Base-by-base conservation (phyloP, 92 coral and sea anemone species). In the Actinernus sp. region DNA sequence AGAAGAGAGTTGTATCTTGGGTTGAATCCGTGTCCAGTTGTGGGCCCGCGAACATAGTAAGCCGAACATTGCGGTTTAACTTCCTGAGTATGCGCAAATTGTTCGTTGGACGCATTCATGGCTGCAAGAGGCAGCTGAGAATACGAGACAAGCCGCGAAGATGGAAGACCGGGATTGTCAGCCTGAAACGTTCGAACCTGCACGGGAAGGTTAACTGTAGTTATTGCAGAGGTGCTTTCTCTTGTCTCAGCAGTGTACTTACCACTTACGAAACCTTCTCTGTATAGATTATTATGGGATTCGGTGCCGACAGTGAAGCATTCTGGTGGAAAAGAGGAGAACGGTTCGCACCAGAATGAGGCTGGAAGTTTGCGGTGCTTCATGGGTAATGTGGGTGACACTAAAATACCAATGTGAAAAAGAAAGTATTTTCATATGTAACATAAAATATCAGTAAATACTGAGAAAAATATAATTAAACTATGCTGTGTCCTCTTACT, bases 291-390 rank as follows among this genome's bases (percentile, higher is more conserved):
- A n/a, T n/a, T n/a, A n/a, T n/a, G n/a, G n/a, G n/a, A n/a, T n/a
- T n/a, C n/a, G n/a, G n/a, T n/a, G n/a, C n/a, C n/a, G n/a, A n/a
- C n/a, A n/a, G n/a, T n/a, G n/a, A n/a, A n/a, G n/a, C n/a, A n/a
- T n/a, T n/a, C n/a, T n/a, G 21, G 48, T 19, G 28, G 4, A 21
- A 49, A 2, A 6, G 62, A 29, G 20, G 62, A 31, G 43, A 29
- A 2, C 10, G 79, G 77, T 39, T 71, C 65, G 17, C 66, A 54
- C 91, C 91, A 85, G 55, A 85, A 85, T 53, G 86, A 85, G 24
- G 66, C 61, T 45, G 91, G 91, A 5, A 85, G 72, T 17, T 85
- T 78, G 21, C 91, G 72, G 41, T 70, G 52, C 47, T 79, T 70
- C 91, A 85, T 85, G 37, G 91, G 91, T 14, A 65, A 24, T 6